These are phyloP conservation scores for Lichenostomus cassidix DNA, from an alignment of 2,113 vertebrate genomes.

Conservation along the genomic window DNA sequence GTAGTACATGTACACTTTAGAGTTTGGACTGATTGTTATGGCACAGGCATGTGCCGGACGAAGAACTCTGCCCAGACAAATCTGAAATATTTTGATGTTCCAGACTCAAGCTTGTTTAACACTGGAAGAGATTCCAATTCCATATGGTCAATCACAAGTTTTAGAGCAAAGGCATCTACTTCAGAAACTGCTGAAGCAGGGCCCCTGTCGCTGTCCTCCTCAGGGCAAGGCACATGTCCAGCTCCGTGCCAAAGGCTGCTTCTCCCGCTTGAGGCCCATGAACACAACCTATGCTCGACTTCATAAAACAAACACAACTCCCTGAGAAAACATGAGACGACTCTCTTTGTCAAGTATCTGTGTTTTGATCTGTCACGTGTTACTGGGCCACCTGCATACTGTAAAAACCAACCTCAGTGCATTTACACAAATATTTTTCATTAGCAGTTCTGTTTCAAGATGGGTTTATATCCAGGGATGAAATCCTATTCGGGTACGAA, in stretches of 20 bases:
- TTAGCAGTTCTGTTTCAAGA: not conserved
- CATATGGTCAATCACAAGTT: not conserved
- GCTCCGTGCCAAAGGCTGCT: not conserved
- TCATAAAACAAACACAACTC: not conserved
- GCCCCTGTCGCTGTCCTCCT: not conserved
- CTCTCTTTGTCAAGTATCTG: not conserved
- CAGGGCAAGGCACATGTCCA: not conserved
- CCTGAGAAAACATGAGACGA: not conserved
- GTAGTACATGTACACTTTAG: not conserved
- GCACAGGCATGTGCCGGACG: not conserved
- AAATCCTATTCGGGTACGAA: not conserved
- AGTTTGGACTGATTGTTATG: not conserved
- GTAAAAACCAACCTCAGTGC: not conserved
- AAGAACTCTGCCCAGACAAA: not conserved
- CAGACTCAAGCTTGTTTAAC: not conserved
- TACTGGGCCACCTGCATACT: not conserved
- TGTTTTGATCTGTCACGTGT: not conserved
- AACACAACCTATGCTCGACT: not conserved
- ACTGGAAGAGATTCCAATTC: not conserved
- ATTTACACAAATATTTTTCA: not conserved
- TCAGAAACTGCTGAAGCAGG: not conserved
- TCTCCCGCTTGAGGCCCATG: fast-evolving
- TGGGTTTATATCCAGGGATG: fast-evolving
- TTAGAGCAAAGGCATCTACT: not conserved
- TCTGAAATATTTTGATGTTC: not conserved